Evolutionary conservation across 2,888 invertebrate genomes (phyloP).

Genomic region (Carcina quercana): DNA sequence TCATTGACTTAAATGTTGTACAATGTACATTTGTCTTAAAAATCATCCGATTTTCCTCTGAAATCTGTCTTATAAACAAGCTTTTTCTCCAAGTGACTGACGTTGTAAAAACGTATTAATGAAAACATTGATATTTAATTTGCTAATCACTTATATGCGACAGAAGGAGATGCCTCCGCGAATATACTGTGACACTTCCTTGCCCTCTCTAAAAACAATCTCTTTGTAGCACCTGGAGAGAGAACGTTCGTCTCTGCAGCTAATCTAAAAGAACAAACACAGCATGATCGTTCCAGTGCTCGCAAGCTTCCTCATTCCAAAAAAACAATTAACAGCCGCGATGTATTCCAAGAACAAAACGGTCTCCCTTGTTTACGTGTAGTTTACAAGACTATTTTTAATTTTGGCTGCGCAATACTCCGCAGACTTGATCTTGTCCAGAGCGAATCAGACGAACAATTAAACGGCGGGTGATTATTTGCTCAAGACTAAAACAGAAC

Average conservation of each 20-base stretch:
- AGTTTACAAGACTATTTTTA: constrained; percentile 12
- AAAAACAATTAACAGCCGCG: constrained; percentile 1
- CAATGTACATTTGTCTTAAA: too few species aligned
- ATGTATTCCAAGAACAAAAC: background rate
- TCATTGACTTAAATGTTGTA: too few species aligned
- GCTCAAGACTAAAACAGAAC: constrained; percentile 8
- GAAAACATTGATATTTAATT: too few species aligned
- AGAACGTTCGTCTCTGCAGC: background rate
- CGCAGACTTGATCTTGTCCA: constrained; percentile 8
- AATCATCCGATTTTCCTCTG: too few species aligned
- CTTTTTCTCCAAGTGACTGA: too few species aligned
- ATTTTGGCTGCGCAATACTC: constrained; percentile 8
- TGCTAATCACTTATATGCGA: too few species aligned
- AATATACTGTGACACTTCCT: too few species aligned
- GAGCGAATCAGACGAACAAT: constrained; percentile 9
- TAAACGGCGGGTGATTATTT: constrained; percentile 11
- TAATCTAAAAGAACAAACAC: background rate
- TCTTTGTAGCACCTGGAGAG: background rate
- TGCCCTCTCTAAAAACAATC: constrained; percentile 8
- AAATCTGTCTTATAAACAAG: too few species aligned
- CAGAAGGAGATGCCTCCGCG: too few species aligned
- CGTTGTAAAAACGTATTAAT: too few species aligned
- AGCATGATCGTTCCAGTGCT: background rate
- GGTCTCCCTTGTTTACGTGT: too few species aligned
- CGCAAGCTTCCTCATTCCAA: background rate